Conservation (phyloP, 1,140 invertebrate species). For the Drosophila murphyi region DNA sequence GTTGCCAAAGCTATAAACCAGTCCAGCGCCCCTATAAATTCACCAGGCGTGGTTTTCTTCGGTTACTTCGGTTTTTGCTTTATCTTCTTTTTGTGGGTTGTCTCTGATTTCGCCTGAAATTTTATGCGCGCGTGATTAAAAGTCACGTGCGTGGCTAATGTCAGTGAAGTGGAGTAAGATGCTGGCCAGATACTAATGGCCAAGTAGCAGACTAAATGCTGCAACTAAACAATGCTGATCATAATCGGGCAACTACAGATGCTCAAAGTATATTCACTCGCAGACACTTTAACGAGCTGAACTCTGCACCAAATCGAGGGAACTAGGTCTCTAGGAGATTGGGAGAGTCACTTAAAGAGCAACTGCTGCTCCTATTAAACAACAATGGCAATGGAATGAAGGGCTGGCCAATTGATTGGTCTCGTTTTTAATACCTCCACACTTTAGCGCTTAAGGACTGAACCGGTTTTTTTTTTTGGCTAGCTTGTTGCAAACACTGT, state of each 20-base stretch:
- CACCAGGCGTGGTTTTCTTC: conserved; percentile 33
- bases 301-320: conserved; percentile 3
- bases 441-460: conserved; percentile 21
- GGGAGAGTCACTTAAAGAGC: conserved; percentile 33
- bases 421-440: conserved; percentile 59
- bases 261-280: conserved; percentile 28
- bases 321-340: conserved; percentile 21
- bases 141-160: conserved; percentile 74
- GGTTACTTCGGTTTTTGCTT: neutral
- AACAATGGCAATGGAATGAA: conserved; percentile 38
- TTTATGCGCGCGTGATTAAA: conserved; percentile 80
- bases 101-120: conserved; percentile 65
- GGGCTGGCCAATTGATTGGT: conserved; percentile 70
- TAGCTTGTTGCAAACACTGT: conserved; percentile 3
- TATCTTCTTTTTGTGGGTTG: neutral
- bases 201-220: conserved; percentile 45
- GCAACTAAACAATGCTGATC: conserved; percentile 73
- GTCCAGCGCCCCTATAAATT: conserved; percentile 52
- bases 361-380: conserved; percentile 55
- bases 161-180: neutral
- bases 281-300: conserved; percentile 60
- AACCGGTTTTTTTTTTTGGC: conserved; percentile 28
- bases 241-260: conserved; percentile 64
- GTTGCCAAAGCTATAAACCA: conserved; percentile 49
- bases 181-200: conserved; percentile 64